Evolutionary conservation across 2,888 invertebrate genomes (phyloP), one percentile per base, ranked within the genome.

Genomic region (Latrodectus hesperus): DNA sequence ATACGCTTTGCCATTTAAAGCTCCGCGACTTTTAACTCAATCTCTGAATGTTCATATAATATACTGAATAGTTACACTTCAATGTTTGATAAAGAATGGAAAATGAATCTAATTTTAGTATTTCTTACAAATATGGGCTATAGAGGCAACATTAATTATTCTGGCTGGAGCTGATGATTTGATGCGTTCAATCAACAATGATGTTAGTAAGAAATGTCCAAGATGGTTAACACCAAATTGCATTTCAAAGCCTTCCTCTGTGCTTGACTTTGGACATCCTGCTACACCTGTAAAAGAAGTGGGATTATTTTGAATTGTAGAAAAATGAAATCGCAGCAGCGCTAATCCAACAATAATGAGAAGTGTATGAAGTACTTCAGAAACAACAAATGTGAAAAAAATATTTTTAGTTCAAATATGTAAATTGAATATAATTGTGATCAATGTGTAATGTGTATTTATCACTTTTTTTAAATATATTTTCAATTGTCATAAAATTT

Each of bases 111-210:
- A 12, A 9, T 68, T 71, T 14, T 10, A 49, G 26, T 14, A 38
- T 16, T n/a, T 75, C 88, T 84, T 89, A 90, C 90, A 76, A 16
- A 76, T 79, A 89, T 93, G 93, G 3, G 92, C 92, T 60, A 92
- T 65, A 8, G 93, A 93, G 4, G 93, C 91, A 0, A 93, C 89
- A 70, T 90, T 90, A 11, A 90, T 72, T 12, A 90, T 90, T 67
- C 90, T 73, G 4, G 90, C 86, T 17, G 87, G 84, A n/a, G 83
- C 70, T 38, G 89, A 85, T 10, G 51, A 76, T 68, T 85, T 88
- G 3, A 90, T 53, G 9, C 84, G 38, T 38, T 90, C 90, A 9
- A 90, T 12, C 16, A 90, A 26, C 8, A 89, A 53, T 14, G 73
- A 67, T 9, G 90, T 90, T 16, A 90, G 64, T 26, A 90, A 65